Evolutionary conservation across 2,113 vertebrate species (phyloP).

Genomic region (Varanus komodoensis): DNA sequence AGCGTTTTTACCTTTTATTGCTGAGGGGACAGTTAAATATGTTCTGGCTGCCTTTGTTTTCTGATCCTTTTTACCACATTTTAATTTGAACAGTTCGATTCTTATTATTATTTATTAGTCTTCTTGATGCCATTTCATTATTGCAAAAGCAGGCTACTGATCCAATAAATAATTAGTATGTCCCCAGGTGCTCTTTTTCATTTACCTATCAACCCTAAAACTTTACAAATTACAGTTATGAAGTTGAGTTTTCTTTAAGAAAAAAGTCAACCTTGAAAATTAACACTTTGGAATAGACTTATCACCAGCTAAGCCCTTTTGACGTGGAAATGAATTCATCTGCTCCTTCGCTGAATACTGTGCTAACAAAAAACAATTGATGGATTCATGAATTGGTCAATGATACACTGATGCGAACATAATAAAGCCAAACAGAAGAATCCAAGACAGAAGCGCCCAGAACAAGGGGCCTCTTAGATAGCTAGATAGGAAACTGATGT

Average conservation of each 20-base stretch:
- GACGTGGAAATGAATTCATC: slow-evolving; percentile 22
- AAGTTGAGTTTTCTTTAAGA: background rate
- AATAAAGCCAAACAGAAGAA: slow-evolving; percentile 45
- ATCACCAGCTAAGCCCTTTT: slow-evolving; percentile 17
- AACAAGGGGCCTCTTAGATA: slow-evolving; percentile 38
- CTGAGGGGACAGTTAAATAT: too few relatives aligned
- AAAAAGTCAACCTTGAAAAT: background rate
- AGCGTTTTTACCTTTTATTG: too few relatives aligned
- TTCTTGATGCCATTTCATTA: too few relatives aligned
- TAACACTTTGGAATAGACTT: background rate
- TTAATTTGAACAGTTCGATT: too few relatives aligned
- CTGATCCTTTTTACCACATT: too few relatives aligned
- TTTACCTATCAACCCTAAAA: background rate
- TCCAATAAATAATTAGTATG: too few relatives aligned
- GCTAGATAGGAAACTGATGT: slow-evolving; percentile 33
- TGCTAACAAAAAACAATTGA: slow-evolving; percentile 37
- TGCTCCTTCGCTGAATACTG: slow-evolving; percentile 18
- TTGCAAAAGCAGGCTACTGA: too few relatives aligned
- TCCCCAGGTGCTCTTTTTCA: background rate
- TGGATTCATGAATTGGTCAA: slow-evolving; percentile 41
- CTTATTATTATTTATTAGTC: too few relatives aligned
- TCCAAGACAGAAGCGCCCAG: background rate
- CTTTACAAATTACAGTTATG: background rate
- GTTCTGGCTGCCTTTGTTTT: too few relatives aligned
- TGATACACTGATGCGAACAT: slow-evolving; percentile 35